Evolutionary conservation across 2,888 invertebrate genomes (phyloP), one percentile per base, ranked within the genome.

Genomic region (Saturnia japonica): DNA sequence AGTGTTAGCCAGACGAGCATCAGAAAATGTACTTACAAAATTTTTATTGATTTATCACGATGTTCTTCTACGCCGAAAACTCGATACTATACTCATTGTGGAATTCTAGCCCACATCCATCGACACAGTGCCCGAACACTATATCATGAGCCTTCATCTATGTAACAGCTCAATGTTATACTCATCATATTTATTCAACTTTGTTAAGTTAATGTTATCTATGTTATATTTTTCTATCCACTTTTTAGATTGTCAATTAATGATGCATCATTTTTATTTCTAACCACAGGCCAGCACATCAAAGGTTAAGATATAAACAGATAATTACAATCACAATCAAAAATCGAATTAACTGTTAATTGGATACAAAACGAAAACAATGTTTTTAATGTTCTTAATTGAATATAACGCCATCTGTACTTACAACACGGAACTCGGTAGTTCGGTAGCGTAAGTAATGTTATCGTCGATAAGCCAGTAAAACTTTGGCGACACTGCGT

Each of bases 381-480:
- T n/a, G 8, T 51, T 19, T 51, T 22, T 22, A 22, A n/a, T 22
- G 11, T 54, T 60, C 6, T 14, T 60, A 43, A 51, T 73, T 71
- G n/a, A 71, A 68, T 34, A 74, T 71, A 79, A 76, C 92, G 92
- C 92, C 92, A 92, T 90, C 93, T 93, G 78, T 84, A 75, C 57
- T 72, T 28, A 54, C 11, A 28, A 54, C 68, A 80, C 75, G 79
- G 88, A 91, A 93, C 91, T 88, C 77, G 76, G 81, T 87, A 79
- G 79, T 71, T 73, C 60, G 42, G 73, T 73, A 73, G 75, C 69
- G 67, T 54, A 67, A 66, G 14, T 54, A 19, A 51, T 54, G 70
- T 67, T 70, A 43, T 54, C 70, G 66, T 67, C 22, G 28, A 54
- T 42, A 42, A 42, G 19, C 67, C 47, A 70, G 40, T 64, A 66